Conservation (phyloP, 2,113 vertebrate genomes). For the Opisthocomus hoazin region DNA sequence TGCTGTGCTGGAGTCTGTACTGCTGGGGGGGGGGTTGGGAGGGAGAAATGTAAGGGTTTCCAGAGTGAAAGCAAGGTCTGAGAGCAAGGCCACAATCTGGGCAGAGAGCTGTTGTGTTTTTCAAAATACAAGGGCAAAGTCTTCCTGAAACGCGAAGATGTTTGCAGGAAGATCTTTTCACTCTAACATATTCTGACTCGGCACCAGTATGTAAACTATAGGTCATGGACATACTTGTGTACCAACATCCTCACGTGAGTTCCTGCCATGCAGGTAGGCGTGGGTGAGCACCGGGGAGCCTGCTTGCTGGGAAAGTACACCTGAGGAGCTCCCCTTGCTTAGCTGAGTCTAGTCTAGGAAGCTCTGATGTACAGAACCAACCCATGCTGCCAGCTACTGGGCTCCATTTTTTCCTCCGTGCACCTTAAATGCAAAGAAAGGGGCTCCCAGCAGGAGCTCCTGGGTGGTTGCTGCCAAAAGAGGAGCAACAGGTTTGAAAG, state of each 20-base stretch:
- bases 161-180: neutral
- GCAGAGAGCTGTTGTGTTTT: neutral
- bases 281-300: neutral
- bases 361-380: neutral
- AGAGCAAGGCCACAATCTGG: neutral
- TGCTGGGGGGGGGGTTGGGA: neutral
- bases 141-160: neutral
- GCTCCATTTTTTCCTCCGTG: neutral
- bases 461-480: neutral
- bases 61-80: neutral
- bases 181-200: neutral
- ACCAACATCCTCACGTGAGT: neutral
- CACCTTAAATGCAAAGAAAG: neutral
- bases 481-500: neutral
- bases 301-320: neutral
- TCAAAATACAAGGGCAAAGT: neutral
- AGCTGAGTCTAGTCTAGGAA: neutral
- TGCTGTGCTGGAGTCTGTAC: neutral
- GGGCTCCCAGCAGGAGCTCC: neutral
- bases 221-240: neutral
- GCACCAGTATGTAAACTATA: neutral
- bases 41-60: neutral
- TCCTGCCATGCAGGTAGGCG: neutral
- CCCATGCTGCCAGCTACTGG: neutral
- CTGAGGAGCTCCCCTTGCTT: neutral